phyloP scores from a whole-genome alignment of 2,113 vertebrate genomes.

The Myrmecobius fasciatus region DNA sequence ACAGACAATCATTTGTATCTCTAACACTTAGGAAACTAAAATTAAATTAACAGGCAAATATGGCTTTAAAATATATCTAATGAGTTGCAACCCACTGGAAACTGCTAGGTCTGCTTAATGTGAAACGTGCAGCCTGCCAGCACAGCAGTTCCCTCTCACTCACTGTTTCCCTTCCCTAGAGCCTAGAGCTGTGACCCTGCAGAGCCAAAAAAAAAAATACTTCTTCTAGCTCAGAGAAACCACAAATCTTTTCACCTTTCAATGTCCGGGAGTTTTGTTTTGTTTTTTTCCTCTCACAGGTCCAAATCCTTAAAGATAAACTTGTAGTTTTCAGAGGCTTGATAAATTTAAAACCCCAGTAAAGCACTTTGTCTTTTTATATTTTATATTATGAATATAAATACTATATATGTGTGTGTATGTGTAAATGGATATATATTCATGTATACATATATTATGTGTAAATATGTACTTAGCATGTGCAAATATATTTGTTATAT shows the following conservation, averaged over 20 bases:
- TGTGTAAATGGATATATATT: conserved; percentile 42
- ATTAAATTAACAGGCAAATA: conserved; percentile 53
- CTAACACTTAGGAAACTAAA: conserved; percentile 53
- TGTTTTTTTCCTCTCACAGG: conserved; percentile 60
- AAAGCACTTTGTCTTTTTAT: conserved; percentile 41
- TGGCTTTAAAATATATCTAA: conserved; percentile 53
- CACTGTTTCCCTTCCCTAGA: conserved; percentile 36
- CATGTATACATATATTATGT: background rate
- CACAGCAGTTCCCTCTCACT: conserved; percentile 51
- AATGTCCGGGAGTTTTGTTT: conserved; percentile 67
- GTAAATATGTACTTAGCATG: background rate
- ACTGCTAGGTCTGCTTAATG: conserved; percentile 59
- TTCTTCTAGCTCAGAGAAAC: conserved; percentile 57
- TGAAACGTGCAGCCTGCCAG: conserved; percentile 58
- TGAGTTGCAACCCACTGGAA: conserved; percentile 61
- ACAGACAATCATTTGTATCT: conserved; percentile 48
- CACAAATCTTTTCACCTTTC: conserved; percentile 76
- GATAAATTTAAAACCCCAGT: conserved; percentile 71
- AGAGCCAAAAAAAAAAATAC: conserved; percentile 43
- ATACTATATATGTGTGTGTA: conserved; percentile 25
- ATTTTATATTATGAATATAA: conserved; percentile 46
- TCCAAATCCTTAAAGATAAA: conserved; percentile 77
- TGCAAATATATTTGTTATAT: background rate
- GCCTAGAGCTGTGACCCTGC: conserved; percentile 58
- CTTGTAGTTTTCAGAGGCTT: conserved; percentile 67